Percentiles rank a stretch among this genome's conserved stretches.
phyloP scores from a whole-genome alignment of 2,888 invertebrate species.

The Cerastis leucographa region DNA sequence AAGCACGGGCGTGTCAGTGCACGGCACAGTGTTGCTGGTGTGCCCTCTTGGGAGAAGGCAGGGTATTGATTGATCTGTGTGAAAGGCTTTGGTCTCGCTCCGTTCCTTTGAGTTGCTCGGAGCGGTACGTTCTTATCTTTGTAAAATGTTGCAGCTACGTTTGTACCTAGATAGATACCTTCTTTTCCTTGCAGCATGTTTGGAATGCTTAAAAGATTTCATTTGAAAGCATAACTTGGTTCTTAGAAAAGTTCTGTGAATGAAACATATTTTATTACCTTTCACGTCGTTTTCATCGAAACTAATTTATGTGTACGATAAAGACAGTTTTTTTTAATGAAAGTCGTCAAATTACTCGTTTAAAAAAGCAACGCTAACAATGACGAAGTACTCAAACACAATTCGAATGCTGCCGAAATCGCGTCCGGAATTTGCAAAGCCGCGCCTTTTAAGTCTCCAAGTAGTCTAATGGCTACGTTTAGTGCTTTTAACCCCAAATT shows the following conservation, averaged over 20 bases:
- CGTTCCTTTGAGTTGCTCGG: slow-evolving; percentile 56
- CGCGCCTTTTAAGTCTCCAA: slow-evolving; percentile 8
- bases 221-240: slow-evolving; percentile 7
- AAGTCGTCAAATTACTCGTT: not conserved
- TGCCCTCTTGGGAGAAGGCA: slow-evolving; percentile 41
- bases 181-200: slow-evolving; percentile 24
- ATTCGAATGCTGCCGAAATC: slow-evolving; percentile 2
- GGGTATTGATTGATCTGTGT: slow-evolving; percentile 62
- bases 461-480: slow-evolving; percentile 1
- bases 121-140: slow-evolving; percentile 52
- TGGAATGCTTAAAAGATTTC: slow-evolving; percentile 40
- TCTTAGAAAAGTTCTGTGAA: slow-evolving; percentile 8
- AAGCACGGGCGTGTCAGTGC: slow-evolving; percentile 23
- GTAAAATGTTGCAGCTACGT: slow-evolving; percentile 47
- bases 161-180: slow-evolving; percentile 14
- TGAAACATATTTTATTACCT: slow-evolving; percentile 13
- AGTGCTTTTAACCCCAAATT: slow-evolving; percentile 25
- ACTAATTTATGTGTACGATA: not conserved
- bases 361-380: not conserved
- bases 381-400: slow-evolving; percentile 17
- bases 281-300: not conserved
- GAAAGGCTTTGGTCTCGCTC: slow-evolving; percentile 54
- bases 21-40: slow-evolving; percentile 50
- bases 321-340: not conserved
- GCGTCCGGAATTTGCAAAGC: not conserved